Percentiles rank a stretch among this genome's conserved stretches.
These are phyloP conservation scores for Hemicrepidius hirtus DNA, from an alignment of 2,888 invertebrate genomes.

Conservation along the genomic window DNA sequence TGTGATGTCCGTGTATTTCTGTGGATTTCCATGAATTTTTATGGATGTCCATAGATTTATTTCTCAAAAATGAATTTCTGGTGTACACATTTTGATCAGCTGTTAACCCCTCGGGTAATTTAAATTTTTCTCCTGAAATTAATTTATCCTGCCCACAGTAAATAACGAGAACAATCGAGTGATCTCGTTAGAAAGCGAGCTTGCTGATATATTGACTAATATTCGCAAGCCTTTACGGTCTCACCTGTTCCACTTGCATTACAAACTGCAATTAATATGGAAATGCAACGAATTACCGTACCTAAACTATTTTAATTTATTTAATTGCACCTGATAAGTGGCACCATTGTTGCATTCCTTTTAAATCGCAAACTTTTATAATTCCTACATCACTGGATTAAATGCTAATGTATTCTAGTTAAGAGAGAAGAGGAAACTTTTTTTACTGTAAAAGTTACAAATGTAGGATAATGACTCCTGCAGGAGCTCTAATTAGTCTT, in stretches of 20 bases:
- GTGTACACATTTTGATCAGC: no score
- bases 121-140: no score
- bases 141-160: no score
- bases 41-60: no score
- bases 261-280: constrained; percentile 52
- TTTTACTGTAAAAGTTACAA: constrained; percentile 53
- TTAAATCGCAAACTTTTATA: constrained; percentile 36
- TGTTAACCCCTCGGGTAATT: no score
- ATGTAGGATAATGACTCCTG: constrained; percentile 52
- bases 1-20: no score
- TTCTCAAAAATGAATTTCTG: no score
- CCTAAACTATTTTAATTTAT: constrained; percentile 46
- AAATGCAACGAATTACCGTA: constrained; percentile 39
- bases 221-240: constrained; percentile 24
- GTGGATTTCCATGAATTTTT: no score
- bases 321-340: constrained; percentile 47
- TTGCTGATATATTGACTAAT: constrained; percentile 34
- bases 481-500: constrained; percentile 50
- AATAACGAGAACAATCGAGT: background rate
- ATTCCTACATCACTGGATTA: constrained; percentile 43
- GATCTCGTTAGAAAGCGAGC: constrained; percentile 21
- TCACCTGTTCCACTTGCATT: constrained; percentile 39
- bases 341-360: constrained; percentile 37
- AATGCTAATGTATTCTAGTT: constrained; percentile 50
- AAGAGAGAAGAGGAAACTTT: constrained; percentile 37